phyloP scores from a whole-genome alignment of 2,888 invertebrate genomes.

The Mythimna vitellina region DNA sequence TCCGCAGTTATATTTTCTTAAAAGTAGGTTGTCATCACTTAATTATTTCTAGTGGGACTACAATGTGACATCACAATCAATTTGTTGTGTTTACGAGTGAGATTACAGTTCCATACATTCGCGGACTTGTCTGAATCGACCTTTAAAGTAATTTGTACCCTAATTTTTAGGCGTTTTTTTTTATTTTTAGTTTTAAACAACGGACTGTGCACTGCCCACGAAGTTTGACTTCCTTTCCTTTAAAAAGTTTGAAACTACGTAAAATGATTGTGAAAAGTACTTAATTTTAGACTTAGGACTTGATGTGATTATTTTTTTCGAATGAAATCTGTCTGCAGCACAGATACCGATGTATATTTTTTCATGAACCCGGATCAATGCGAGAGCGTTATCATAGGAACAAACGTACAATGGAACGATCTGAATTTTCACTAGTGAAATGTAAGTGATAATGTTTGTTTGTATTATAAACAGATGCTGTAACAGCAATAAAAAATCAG shows the following conservation, averaged over 20 bases:
- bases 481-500: slow-evolving; percentile 90
- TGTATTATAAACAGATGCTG: slow-evolving; percentile 88
- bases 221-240: slow-evolving; percentile 75
- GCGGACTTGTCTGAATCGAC: slow-evolving; percentile 66
- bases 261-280: slow-evolving; percentile 76
- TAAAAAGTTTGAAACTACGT: slow-evolving; percentile 61
- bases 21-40: slow-evolving; percentile 29
- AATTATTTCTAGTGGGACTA: neutral
- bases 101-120: slow-evolving; percentile 44
- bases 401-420: slow-evolving; percentile 80
- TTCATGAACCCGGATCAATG: slow-evolving; percentile 66
- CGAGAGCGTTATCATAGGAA: slow-evolving; percentile 64
- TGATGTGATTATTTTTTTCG: slow-evolving; percentile 71
- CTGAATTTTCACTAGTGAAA: slow-evolving; percentile 86
- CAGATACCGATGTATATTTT: slow-evolving; percentile 71
- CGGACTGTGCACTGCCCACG: slow-evolving; percentile 77
- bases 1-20: slow-evolving; percentile 35
- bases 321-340: slow-evolving; percentile 60
- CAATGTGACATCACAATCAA: slow-evolving; percentile 22
- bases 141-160: slow-evolving; percentile 72
- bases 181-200: slow-evolving; percentile 66
- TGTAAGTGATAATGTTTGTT: slow-evolving; percentile 87
- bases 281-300: slow-evolving; percentile 83
- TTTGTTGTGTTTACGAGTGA: slow-evolving; percentile 50
- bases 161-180: slow-evolving; percentile 74